These are phyloP conservation scores for Mimumesa dahlbomi DNA, from an alignment of 2,888 invertebrate genomes.

Conservation along the genomic window DNA sequence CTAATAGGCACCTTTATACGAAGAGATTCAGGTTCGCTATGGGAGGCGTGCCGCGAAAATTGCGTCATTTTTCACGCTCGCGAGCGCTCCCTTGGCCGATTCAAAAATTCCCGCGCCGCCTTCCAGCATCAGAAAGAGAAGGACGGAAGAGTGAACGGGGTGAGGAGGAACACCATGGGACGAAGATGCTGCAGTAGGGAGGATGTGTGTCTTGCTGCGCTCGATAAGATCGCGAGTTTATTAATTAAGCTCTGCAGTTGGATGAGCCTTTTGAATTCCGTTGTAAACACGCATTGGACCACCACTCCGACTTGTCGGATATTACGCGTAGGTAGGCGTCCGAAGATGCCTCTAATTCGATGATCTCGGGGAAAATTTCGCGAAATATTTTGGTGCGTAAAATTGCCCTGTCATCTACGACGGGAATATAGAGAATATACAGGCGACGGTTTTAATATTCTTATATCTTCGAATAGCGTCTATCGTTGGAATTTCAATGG, in stretches of 20 bases:
- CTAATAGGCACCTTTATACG: conserved; percentile 65
- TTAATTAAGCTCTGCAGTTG: conserved; percentile 62
- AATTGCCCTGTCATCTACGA: background rate
- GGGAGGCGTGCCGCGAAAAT: conserved; percentile 67
- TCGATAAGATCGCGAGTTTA: conserved; percentile 67
- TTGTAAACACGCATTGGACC: conserved; percentile 48
- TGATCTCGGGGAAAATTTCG: conserved; percentile 15
- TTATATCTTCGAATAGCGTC: too few species aligned
- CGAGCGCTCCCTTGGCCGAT: conserved; percentile 44
- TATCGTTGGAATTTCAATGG: too few species aligned
- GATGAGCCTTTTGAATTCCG: conserved; percentile 54
- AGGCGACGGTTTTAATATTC: background rate
- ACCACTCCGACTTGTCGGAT: conserved; percentile 33
- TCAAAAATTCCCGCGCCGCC: conserved; percentile 57
- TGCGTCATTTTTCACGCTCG: conserved; percentile 72
- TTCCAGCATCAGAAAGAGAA: conserved; percentile 12
- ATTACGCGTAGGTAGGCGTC: conserved; percentile 19
- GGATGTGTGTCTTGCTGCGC: conserved; percentile 58
- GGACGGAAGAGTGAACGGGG: background rate
- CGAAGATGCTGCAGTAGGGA: conserved; percentile 30
- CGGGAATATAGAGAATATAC: background rate
- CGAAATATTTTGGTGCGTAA: conserved; percentile 3
- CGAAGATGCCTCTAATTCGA: conserved; percentile 37
- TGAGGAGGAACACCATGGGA: conserved; percentile 7
- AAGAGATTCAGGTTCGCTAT: conserved; percentile 67